Evolutionary conservation across 2,888 invertebrate species (phyloP), one percentile per base, ranked within the genome.

Genomic region (Sacculina carcini): DNA sequence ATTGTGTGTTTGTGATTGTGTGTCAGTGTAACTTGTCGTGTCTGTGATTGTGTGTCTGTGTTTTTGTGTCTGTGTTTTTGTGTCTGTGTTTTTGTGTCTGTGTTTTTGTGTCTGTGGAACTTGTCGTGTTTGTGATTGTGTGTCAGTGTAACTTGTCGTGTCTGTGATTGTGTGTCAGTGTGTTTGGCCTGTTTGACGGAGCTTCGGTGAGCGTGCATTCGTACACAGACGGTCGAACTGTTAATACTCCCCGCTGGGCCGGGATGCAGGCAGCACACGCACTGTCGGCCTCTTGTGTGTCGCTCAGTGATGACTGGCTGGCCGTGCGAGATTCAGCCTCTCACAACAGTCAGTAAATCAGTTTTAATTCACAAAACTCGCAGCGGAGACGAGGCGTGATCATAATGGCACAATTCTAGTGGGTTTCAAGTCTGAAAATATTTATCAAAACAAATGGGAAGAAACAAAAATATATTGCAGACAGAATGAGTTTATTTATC

Each of bases 311-410:
- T 38, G 94, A 98, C 64, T 76, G 82, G 2, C 67, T 96, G 16
- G 86, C 81, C 46, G 74, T 89, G 40, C 71, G 87, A 34, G 89
- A 94, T n/a, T n/a, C n/a, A n/a, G n/a, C n/a, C n/a, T n/a, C n/a
- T n/a, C n/a, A n/a, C n/a, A n/a, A n/a, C n/a, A n/a, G n/a, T n/a
- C n/a, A n/a, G n/a, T n/a, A n/a, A n/a, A n/a, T n/a, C n/a, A n/a
- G n/a, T n/a, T n/a, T n/a, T n/a, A n/a, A n/a, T n/a, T n/a, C n/a
- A n/a, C n/a, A n/a, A n/a, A n/a, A n/a, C n/a, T n/a, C n/a, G n/a
- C n/a, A n/a, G n/a, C n/a, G n/a, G n/a, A n/a, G n/a, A n/a, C n/a
- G n/a, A n/a, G n/a, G n/a, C n/a, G n/a, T n/a, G n/a, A n/a, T n/a
- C n/a, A n/a, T n/a, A n/a, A n/a, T n/a, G n/a, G n/a, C n/a, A n/a